phyloP scores from a whole-genome alignment of 1,140 invertebrate genomes.

The Cheumatopsyche charites region DNA sequence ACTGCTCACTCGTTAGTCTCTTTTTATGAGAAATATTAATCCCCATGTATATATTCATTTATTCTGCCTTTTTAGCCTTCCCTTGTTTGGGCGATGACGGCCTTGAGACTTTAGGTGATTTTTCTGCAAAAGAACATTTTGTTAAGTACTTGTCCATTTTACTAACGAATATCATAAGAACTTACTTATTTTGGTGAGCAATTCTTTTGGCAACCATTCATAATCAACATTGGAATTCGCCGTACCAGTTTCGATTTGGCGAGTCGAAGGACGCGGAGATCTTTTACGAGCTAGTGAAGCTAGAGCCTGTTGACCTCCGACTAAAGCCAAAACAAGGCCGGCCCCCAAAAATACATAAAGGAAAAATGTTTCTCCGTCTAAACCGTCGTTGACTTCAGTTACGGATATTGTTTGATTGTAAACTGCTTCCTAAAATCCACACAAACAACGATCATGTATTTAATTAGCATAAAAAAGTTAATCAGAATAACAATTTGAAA shows the following conservation, averaged over 20 bases:
- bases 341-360: slow-evolving; percentile 93
- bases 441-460: no score
- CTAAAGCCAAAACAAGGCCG: slow-evolving; percentile 83
- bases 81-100: slow-evolving; percentile 63
- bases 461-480: slow-evolving; percentile 64
- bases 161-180: slow-evolving; percentile 51
- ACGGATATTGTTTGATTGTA: slow-evolving; percentile 99
- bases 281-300: slow-evolving; percentile 74
- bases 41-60: slow-evolving; percentile 21
- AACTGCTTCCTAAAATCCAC: slow-evolving; percentile 86
- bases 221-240: slow-evolving; percentile 94
- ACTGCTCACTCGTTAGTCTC: slow-evolving; percentile 17
- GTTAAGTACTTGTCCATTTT: slow-evolving; percentile 21
- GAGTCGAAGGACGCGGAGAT: slow-evolving; percentile 61
- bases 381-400: slow-evolving; percentile 93
- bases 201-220: slow-evolving; percentile 95
- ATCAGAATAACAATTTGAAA: no score
- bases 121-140: slow-evolving; percentile 41
- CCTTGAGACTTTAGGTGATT: slow-evolving; percentile 48
- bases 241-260: slow-evolving; percentile 78
- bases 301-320: slow-evolving; percentile 89
- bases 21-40: slow-evolving; percentile 33
- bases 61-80: slow-evolving; percentile 61
- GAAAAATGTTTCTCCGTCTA: slow-evolving; percentile 99
- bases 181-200: slow-evolving; percentile 82